Evolutionary conservation across 2,113 vertebrate species (phyloP).

Genomic region (Atlantisia rogersi): DNA sequence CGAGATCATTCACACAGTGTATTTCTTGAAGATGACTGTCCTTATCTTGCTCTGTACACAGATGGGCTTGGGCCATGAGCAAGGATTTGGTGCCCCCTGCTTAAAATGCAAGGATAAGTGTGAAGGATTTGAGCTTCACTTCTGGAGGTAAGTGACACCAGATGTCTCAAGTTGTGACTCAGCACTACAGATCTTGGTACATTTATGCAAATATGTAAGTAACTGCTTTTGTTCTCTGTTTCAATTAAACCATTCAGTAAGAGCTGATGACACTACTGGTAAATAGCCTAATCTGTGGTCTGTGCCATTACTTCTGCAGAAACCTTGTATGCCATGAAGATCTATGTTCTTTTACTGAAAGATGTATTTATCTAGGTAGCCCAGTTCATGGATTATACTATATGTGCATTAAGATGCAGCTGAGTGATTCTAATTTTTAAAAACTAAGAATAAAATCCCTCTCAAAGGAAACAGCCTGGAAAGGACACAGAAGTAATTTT

Average conservation of each 20-base stretch:
- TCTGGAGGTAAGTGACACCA: constrained; percentile 90
- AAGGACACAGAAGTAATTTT: not conserved
- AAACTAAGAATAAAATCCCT: not conserved
- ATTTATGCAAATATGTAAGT: not conserved
- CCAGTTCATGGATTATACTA: not conserved
- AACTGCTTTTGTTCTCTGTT: not conserved
- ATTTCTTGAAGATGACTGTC: not conserved
- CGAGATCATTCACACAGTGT: not conserved
- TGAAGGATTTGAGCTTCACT: constrained; percentile 97
- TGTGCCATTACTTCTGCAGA: not conserved
- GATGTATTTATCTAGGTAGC: not conserved
- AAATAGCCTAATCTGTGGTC: not conserved
- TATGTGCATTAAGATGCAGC: not conserved
- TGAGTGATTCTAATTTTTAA: not conserved
- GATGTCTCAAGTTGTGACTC: not conserved
- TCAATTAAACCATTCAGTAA: not conserved
- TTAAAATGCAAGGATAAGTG: constrained; percentile 98
- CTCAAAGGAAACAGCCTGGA: not conserved
- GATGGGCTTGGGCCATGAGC: constrained; percentile 96
- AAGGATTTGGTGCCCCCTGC: constrained; percentile 93
- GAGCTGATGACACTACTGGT: not conserved
- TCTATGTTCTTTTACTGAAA: not conserved
- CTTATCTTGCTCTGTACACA: constrained; percentile 62
- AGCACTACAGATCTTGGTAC: not conserved
- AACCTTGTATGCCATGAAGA: not conserved